Evolutionary conservation across 2,888 invertebrate species (phyloP), one percentile per base, ranked within the genome.

Genomic region (Calameuta pallipes): DNA sequence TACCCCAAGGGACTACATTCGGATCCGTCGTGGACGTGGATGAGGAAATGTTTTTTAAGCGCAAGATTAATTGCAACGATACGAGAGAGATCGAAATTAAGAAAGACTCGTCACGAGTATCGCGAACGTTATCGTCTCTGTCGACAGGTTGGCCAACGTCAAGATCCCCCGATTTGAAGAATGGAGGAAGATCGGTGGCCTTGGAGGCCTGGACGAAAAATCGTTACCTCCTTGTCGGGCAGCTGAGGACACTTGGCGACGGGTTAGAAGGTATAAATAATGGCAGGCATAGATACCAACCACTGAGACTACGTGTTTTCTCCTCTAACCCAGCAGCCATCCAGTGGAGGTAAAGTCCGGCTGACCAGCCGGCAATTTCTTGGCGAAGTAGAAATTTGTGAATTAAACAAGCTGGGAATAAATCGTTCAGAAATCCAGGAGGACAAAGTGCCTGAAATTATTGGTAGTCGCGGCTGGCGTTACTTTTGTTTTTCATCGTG

Each of bases 61-160:
- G 71, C 13, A 34, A 71, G 71, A 71, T 71, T 71, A 71, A 71
- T 71, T 71, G 71, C 30, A 71, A 71, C 33, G 71, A 71, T 71
- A 71, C 13, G 9, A 15, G 71, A 31, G 71, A 71, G 31, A 34
- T 71, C 33, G 71, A 71, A 71, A 71, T 71, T 15, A 31, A 12
- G 2, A 71, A 71, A 34, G 9, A 71, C 23, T 56, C 56, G 56
- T 23, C 23, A 23, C 9, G 56, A 9, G 56, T 15, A 23, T 6
- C 37, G 12, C 11, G 2, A 37, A 37, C 12, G 37, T 3, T 3
- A 3, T 37, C 15, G 56, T 37, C 56, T 6, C 23, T 2, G 56
- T 9, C 2, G 23, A 56, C 23, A 2, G 23, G 23, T 56, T 56
- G 23, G 23, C 56, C 23, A 23, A 56, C 23, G 0, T 56, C 9